These are phyloP conservation scores for Pogoniulus pusillus DNA, from an alignment of 2,797 vertebrate species.

Conservation along the genomic window DNA sequence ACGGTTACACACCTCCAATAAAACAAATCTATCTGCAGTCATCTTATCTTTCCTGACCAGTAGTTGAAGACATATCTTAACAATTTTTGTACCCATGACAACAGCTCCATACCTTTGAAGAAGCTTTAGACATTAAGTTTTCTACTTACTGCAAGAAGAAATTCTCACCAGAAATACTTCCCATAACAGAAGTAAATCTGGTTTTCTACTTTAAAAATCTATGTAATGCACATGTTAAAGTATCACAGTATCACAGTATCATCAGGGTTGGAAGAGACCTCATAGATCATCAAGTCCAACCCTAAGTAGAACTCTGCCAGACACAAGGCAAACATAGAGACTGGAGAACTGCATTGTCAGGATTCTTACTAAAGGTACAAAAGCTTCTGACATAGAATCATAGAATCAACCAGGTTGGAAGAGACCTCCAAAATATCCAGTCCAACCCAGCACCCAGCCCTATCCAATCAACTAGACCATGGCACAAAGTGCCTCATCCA, in stretches of 20 bases:
- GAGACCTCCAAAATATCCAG: too few relatives aligned
- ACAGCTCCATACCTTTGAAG: not conserved
- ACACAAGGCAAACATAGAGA: not conserved
- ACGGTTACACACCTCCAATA: not conserved
- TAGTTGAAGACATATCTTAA: not conserved
- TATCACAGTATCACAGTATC: too few relatives aligned
- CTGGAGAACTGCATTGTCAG: not conserved
- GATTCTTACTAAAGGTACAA: not conserved
- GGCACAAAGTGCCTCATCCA: too few relatives aligned
- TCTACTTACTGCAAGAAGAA: not conserved
- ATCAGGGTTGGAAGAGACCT: too few relatives aligned
- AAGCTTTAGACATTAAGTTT: not conserved
- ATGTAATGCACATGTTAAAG: not conserved
- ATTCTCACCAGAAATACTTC: not conserved
- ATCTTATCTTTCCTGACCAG: conserved; percentile 10
- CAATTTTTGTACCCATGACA: not conserved
- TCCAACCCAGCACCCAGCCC: too few relatives aligned
- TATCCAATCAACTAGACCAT: too few relatives aligned
- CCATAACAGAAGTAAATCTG: not conserved
- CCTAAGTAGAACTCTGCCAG: not conserved
- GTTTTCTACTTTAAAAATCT: not conserved
- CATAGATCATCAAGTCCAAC: too few relatives aligned
- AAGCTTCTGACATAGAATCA: not conserved
- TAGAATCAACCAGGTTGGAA: too few relatives aligned
- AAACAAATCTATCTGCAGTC: conserved; percentile 1